Evolutionary conservation across 2,113 vertebrate genomes (phyloP), one percentile per base, ranked within the genome.

Genomic region (Gasterosteus aculeatus): DNA sequence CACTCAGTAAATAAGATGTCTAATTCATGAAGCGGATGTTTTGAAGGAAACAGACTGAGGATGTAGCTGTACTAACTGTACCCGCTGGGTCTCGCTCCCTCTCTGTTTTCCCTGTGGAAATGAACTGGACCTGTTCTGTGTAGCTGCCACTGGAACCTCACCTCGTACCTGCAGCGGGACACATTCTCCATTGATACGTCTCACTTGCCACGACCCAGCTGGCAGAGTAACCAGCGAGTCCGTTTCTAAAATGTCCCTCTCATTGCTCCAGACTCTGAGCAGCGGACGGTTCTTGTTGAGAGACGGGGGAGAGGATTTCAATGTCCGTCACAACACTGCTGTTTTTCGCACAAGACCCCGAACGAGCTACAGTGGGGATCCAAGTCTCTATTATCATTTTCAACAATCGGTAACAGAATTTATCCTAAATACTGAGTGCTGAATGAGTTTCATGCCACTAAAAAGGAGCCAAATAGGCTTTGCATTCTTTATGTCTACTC

Each of bases 11-110:
- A 94, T 93, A 93, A 94, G 88, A 92, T 87, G 82, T 89, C 88
- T 88, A 83, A 93, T 94, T 95, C 93, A 93, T 92, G 75, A 69
- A 91, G 89, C 92, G 94, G 94, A 95, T 95, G 94, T 95, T 95
- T 95, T 95, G 84, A 90, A 92, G 94, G 94, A 95, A 95, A 92
- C 87, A 83, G 78, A 71, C 89, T 81, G 87, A 93, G 91, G 92
- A 94, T 86, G 88, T 88, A 91, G 77, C 92, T 76, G 82, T 82
- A 77, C 80, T 72, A 41, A 80, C 82, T 89, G 81, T 76, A 75
- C 88, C 81, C 82, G 82, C 64, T 77, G 77, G 81, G 65, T 70
- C 74, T 78, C 72, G 63, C 35, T 33, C 70, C 61, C 56, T 53
- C 3, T 62, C 42, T 66, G 73, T 80, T 86, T 85, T 82, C 39